Evolutionary conservation across 2,888 invertebrate genomes (phyloP).

Genomic region (Priocnemis perturbator): DNA sequence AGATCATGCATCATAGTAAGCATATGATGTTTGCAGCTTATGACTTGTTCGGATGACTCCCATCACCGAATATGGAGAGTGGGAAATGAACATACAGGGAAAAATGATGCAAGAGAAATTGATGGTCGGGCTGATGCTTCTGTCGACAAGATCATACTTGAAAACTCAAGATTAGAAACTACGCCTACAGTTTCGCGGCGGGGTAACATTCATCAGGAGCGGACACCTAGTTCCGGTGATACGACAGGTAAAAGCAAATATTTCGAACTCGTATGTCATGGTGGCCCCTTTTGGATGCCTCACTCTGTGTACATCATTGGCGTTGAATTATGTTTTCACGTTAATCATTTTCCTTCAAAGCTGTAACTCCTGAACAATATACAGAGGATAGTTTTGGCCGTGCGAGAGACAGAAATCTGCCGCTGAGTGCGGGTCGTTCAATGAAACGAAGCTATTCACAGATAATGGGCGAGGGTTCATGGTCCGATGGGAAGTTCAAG

Average conservation of each 20-base stretch:
- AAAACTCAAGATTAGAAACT: constrained; percentile 58
- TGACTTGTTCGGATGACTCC: constrained; percentile 91
- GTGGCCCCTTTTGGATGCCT: no score
- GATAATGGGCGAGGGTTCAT: constrained; percentile 52
- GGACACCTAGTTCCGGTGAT: constrained; percentile 59
- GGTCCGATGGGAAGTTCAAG: constrained; percentile 61
- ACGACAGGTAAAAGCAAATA: constrained; percentile 49
- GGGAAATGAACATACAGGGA: constrained; percentile 76
- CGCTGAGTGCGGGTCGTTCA: constrained; percentile 21
- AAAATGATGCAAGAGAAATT: constrained; percentile 71
- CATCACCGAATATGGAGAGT: constrained; percentile 86
- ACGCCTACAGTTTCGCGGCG: constrained; percentile 63
- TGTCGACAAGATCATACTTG: constrained; percentile 48
- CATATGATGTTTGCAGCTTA: constrained; percentile 44
- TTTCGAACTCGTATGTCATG: no score
- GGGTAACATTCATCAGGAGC: constrained; percentile 51
- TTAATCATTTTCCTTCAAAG: neutral
- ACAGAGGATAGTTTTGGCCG: constrained; percentile 16
- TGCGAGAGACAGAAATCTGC: constrained; percentile 9
- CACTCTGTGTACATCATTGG: neutral
- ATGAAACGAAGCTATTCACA: constrained; percentile 61
- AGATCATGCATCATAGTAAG: neutral
- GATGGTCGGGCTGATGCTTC: constrained; percentile 77
- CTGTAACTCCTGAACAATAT: constrained; percentile 26
- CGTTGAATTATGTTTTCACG: no score